Base-by-base conservation (phyloP, 2,888 invertebrate species). In the Germaria angustata region DNA sequence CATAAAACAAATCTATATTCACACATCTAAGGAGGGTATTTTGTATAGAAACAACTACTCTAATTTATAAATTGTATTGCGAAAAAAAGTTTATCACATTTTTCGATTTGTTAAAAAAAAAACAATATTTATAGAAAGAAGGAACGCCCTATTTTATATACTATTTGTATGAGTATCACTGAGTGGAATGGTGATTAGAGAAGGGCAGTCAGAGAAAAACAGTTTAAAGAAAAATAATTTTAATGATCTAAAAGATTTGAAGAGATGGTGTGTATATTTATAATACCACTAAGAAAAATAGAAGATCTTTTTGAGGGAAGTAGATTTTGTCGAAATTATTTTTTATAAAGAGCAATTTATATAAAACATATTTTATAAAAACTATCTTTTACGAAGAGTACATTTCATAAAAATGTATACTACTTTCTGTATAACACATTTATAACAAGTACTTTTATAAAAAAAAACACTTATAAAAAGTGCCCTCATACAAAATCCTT, bases 11-110 rank as follows among this genome's bases (percentile, higher is more conserved):
- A 79, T 79, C 51, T 41, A 66, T 71, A 82, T 76, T 82, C 75
- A 82, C 79, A 59, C 66, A 66, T 59, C 71, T 63, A 81, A 79
- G 82, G 82, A 76, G 82, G 79, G 75, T n/a, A 15, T 39, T 66
- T 66, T 66, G 17, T 32, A 32, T 4, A 32, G 15, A 28, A 36
- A 13, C 7, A 53, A 57, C 4, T 61, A 61, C 28, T 61, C 49
- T 20, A 66, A 15, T 57, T 66, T 76, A 59, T 32, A 66, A 44
- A 61, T 32, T 68, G 32, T 53, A 36, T 39, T 22, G 53, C n/a
- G 28, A 32, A 17, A 17, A 53, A n/a, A 55, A 15, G 1, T 24
- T 73, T 11, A 32, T 5, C 68, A 11, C 57, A 34, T 17, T 46
- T 73, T 66, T 41, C 46, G 41, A 24, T 36, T 78, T 78, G 36